Evolutionary conservation across 2,113 vertebrate species (phyloP), one percentile per base, ranked within the genome.

Genomic region (Oplegnathus fasciatus): DNA sequence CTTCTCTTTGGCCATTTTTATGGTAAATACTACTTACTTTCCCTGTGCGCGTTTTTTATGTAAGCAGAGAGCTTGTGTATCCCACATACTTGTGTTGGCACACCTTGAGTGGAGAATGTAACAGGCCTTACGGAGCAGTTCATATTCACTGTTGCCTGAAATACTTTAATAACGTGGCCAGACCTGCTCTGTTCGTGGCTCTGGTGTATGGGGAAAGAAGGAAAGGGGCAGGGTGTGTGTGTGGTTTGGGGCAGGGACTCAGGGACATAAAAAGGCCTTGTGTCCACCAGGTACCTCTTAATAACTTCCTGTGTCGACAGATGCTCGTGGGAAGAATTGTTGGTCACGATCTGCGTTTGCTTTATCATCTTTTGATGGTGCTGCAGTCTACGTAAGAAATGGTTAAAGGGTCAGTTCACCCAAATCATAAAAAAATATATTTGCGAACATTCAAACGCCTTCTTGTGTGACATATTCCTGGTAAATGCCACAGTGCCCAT

Each of bases 131-230:
- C 9, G 46, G 62, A 40, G 30, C 46, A 44, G 37, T 42, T 81
- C n/a, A 17, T 26, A 55, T 18, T 78, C 40, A 46, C 17, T 30
- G 40, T 83, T 71, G 14, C 24, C 30, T 74, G 20, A 28, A 70
- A 61, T 32, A 32, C 14, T 26, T 9, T 17, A 14, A 13, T 22
- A 46, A 75, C 10, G 40, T 24, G 89, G 55, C 86, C 88, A 89
- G 74, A 78, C 85, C 84, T 83, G 55, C 90, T 94, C 85, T 91
- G 84, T 86, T 69, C 90, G 85, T 90, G 75, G 55, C 86, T 91
- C 84, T 85, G 87, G 54, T 66, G 28, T 83, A n/a, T 17, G 66
- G 86, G 78, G 62, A 40, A 77, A 74, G 61, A 82, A 71, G 34
- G 52, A 78, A 88, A 73, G 40, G 57, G 74, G 60, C 60, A 85